Conservation (phyloP, 2,113 vertebrate species). For the Pollimyrus isidori region DNA sequence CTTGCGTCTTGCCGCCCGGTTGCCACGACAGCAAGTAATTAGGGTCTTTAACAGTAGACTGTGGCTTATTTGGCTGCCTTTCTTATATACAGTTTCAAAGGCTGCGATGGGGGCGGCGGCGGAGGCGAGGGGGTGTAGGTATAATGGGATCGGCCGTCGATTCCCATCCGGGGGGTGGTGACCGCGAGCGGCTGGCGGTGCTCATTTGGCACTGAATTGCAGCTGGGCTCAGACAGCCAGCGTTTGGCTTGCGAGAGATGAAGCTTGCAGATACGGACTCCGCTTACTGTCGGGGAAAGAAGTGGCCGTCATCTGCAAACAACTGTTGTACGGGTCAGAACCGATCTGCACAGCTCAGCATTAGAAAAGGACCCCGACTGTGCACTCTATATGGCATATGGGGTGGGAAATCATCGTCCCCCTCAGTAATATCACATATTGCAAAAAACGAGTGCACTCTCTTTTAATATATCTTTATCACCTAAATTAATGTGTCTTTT, state of each 20-base stretch:
- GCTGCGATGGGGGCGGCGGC: background rate
- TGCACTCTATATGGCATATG: constrained; percentile 5
- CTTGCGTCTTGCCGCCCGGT: constrained; percentile 52
- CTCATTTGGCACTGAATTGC: background rate
- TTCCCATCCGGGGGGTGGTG: background rate
- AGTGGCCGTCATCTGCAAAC: constrained; percentile 17
- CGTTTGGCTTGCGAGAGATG: background rate
- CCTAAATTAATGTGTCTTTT: too few species aligned
- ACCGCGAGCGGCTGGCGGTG: background rate
- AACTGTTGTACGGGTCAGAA: constrained; percentile 21
- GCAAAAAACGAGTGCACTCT: too few species aligned
- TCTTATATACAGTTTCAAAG: constrained; percentile 3
- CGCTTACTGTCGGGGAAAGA: constrained; percentile 17
- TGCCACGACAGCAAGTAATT: constrained; percentile 57
- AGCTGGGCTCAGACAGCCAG: background rate
- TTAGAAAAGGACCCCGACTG: constrained; percentile 38
- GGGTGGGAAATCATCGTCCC: too few species aligned
- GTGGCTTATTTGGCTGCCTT: constrained; percentile 29
- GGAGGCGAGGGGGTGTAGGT: constrained; percentile 17
- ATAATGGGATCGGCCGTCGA: background rate
- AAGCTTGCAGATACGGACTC: background rate
- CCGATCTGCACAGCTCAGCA: constrained; percentile 43
- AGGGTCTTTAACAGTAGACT: constrained; percentile 35
- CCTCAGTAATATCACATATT: too few species aligned
- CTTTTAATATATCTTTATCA: too few species aligned